Evolutionary conservation across 1,140 invertebrate genomes (phyloP), one percentile per base, ranked within the genome.

Genomic region (Bombus fervidus): DNA sequence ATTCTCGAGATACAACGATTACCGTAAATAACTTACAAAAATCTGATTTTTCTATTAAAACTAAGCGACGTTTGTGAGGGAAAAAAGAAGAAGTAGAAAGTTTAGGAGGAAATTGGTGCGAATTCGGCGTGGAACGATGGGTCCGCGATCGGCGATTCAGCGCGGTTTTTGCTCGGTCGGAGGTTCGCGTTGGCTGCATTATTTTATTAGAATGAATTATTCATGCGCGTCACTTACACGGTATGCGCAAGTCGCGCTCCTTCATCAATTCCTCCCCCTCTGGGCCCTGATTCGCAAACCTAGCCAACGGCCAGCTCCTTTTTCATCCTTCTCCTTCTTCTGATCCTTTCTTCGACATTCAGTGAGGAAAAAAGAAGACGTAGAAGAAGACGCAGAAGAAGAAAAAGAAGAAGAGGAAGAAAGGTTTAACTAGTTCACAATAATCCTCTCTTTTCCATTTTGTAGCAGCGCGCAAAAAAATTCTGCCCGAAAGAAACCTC

Each of bases 151-250:
- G 53, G 12, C 83, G 62, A 85, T 69, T 57, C 80, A 59, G 31
- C 47, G 76, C 25, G 64, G 86, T 90, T 90, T 90, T 90, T 88
- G 83, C 83, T 64, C 64, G 79, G 75, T 84, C 37, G 62, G 71
- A 88, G 86, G 73, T 66, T 73, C 75, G 71, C 47, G 75, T 83
- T 53, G 90, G 87, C 90, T 92, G 93, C 93, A 94, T 95, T 95
- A 95, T 94, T 95, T 94, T 95, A 95, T 94, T 95, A 94, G 92
- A 92, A 92, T 94, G 94, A 94, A 94, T 95, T 92, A 95, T 95
- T 94, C 93, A 95, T 94, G 86, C 87, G 92, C 86, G 90, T 94
- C 93, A 94, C 93, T 95, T 95, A 95, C 93, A 94, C 92, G 91
- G 92, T 93, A 94, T 94, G 93, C 93, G 93, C 94, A 94, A 94